phyloP scores from a whole-genome alignment of 1,140 invertebrate genomes.

The Atta colombica region DNA sequence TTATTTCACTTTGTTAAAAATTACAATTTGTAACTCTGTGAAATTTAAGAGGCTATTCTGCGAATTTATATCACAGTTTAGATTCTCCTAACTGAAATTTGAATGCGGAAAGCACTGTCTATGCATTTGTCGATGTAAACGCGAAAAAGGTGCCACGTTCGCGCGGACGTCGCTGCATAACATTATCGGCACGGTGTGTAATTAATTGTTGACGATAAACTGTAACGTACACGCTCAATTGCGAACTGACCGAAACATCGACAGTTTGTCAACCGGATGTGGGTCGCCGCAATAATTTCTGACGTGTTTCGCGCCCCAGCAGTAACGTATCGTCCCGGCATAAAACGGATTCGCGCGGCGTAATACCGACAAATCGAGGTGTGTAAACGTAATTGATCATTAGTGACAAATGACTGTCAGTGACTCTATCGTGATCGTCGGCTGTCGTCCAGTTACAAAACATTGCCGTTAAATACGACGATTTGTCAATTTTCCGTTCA shows the following conservation, averaged over 20 bases:
- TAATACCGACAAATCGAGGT: slow-evolving; percentile 71
- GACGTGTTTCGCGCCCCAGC: slow-evolving; percentile 69
- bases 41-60: background rate
- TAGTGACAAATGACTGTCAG: slow-evolving; percentile 71
- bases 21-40: background rate
- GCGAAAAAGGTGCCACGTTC: background rate
- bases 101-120: background rate
- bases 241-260: slow-evolving; percentile 66
- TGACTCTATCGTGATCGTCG: slow-evolving; percentile 58
- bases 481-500: slow-evolving; percentile 58
- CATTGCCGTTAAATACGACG: slow-evolving; percentile 30
- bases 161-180: background rate
- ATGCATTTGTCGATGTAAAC: background rate
- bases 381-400: slow-evolving; percentile 71
- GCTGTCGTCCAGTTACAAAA: slow-evolving; percentile 13
- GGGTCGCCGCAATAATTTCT: slow-evolving; percentile 72
- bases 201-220: slow-evolving; percentile 65
- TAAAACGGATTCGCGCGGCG: slow-evolving; percentile 66
- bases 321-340: slow-evolving; percentile 67
- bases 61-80: background rate
- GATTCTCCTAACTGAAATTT: background rate
- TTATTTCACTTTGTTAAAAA: background rate
- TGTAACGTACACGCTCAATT: slow-evolving; percentile 58
- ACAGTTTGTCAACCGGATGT: slow-evolving; percentile 69
- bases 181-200: slow-evolving; percentile 43